Evolutionary conservation across 2,113 vertebrate genomes (phyloP), one percentile per base, ranked within the genome.

Genomic region (Cynoglossus semilaevis): DNA sequence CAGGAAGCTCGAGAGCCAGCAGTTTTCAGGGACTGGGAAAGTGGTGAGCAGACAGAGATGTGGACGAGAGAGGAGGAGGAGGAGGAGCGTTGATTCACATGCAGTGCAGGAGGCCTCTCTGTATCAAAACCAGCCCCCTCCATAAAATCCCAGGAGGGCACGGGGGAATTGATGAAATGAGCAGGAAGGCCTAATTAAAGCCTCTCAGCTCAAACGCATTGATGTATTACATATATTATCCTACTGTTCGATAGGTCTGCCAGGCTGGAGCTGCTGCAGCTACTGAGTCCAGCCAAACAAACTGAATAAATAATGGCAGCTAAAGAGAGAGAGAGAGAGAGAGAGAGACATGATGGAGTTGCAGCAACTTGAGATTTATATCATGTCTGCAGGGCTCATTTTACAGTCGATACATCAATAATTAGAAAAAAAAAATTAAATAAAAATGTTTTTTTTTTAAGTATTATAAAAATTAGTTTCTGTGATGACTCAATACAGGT

Each of bases 211-310:
- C 91, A 97, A 98, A 95, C 87, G 88, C 95, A 98, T 98, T 98
- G 96, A 99, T 96, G 93, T 94, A 97, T 97, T 96, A 93, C 94
- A 95, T 94, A 95, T 94, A 96, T 96, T 98, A 95, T 75, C 65
- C 88, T 90, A 91, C 88, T 77, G 92, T 95, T 98, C 95, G 92
- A 96, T 97, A 96, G 93, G 91, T 92, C 93, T 92, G 90, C 90
- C 89, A 86, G 88, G 84, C 84, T 81, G 91, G 91, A 87, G 84
- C 91, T 92, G 88, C 92, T 86, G 91, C 87, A 87, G 91, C 90
- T 91, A 93, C 91, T 91, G 90, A 93, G 93, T 90, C 90, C 91
- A 89, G 88, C 90, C 90, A 94, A 96, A 94, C 91, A 94, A 91
- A 92, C 88, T 93, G 92, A 93, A 97, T 94, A 93, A 94, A 94